Evolutionary conservation across 2,113 vertebrate species (phyloP).

Genomic region (Emydocephalus ijimae): DNA sequence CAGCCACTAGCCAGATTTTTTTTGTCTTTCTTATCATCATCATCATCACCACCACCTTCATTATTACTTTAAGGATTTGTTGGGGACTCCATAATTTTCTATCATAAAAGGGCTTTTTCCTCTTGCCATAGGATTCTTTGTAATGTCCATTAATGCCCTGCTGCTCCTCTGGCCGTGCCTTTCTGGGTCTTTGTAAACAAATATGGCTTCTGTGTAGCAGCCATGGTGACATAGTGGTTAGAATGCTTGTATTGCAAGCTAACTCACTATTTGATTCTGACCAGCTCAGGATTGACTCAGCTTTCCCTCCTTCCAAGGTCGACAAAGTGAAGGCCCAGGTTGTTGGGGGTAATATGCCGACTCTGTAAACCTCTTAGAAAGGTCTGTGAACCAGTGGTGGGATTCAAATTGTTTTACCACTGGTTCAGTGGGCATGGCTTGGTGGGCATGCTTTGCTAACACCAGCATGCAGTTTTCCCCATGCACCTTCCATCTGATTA

Average conservation of each 20-base stretch:
- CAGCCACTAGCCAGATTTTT: background rate
- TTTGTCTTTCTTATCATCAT: background rate
- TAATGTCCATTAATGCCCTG: background rate
- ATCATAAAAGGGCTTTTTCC: background rate
- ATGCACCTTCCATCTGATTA: too few relatives aligned
- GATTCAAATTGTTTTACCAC: too few relatives aligned
- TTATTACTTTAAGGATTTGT: background rate
- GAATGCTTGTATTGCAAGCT: background rate
- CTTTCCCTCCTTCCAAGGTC: background rate
- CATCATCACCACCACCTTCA: background rate
- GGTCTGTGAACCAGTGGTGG: background rate
- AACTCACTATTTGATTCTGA: background rate
- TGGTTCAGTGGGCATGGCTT: too few relatives aligned
- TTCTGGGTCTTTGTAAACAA: background rate
- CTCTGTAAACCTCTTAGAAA: background rate
- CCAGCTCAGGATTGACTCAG: background rate
- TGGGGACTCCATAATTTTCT: background rate
- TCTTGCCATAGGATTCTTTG: background rate
- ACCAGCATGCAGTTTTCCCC: too few relatives aligned
- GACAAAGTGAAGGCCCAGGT: background rate
- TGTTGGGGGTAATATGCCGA: background rate
- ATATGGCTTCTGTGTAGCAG: background rate
- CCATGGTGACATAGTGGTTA: fast-evolving
- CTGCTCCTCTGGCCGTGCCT: background rate
- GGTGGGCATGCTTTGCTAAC: too few relatives aligned